phyloP scores from a whole-genome alignment of 2,888 invertebrate genomes.

The Tanypteryx hageni region DNA sequence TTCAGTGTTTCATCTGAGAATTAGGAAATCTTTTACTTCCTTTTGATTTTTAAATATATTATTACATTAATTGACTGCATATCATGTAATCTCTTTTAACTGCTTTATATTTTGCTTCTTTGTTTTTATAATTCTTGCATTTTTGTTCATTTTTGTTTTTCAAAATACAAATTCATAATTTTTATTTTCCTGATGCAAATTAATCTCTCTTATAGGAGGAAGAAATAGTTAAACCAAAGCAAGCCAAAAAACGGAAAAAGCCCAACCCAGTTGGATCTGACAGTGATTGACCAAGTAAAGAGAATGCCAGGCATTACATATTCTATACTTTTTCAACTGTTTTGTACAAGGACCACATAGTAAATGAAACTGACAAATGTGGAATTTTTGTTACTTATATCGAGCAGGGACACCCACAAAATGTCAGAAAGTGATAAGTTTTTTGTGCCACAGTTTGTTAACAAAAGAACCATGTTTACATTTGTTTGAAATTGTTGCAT shows the following conservation, averaged over 20 bases:
- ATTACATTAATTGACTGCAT: too few relatives aligned
- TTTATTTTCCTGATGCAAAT: not conserved
- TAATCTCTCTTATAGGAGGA: conserved; percentile 83
- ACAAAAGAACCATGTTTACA: conserved; percentile 57
- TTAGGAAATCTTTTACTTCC: too few relatives aligned
- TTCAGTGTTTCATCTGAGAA: too few relatives aligned
- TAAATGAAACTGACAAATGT: conserved; percentile 50
- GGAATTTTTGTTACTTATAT: conserved; percentile 50
- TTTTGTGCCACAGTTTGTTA: conserved; percentile 53
- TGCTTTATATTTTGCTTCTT: too few relatives aligned
- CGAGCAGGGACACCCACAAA: conserved; percentile 47
- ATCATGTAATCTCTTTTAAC: too few relatives aligned
- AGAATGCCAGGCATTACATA: conserved; percentile 58
- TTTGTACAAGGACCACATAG: conserved; percentile 63
- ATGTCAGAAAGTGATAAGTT: conserved; percentile 48
- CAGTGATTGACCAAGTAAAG: conserved; percentile 86
- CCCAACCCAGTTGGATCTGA: conserved; percentile 85
- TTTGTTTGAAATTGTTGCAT: conserved; percentile 61
- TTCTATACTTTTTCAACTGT: conserved; percentile 46
- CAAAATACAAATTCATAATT: too few relatives aligned
- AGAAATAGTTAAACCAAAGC: conserved; percentile 93
- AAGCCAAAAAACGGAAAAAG: conserved; percentile 94
- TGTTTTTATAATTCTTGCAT: too few relatives aligned
- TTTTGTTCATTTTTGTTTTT: too few relatives aligned
- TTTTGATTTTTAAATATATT: too few relatives aligned